Evolutionary conservation across 35 echinoderm and acorn worm genomes (phyloP).

Genomic region (Apostichopus parvimensis): DNA sequence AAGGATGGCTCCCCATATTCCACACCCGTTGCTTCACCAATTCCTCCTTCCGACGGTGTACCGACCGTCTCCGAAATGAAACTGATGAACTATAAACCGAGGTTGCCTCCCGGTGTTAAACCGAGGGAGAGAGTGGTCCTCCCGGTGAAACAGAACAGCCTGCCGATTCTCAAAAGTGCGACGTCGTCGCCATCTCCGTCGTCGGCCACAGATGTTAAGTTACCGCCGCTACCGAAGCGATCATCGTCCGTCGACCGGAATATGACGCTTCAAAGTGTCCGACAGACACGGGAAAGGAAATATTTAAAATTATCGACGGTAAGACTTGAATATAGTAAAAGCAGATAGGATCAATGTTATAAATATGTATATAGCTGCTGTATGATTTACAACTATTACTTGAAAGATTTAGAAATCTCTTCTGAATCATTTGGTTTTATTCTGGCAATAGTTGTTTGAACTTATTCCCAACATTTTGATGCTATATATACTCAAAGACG

Average conservation of each 20-base stretch:
- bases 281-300: constrained; percentile 20
- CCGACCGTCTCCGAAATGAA: constrained; percentile 44
- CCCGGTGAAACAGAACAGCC: constrained; percentile 22
- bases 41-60: constrained; percentile 35
- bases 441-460: too few species aligned
- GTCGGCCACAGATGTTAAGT: not conserved
- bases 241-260: constrained; percentile 26
- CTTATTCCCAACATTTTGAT: too few species aligned
- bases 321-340: constrained; percentile 41
- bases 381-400: too few species aligned
- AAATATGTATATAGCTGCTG: too few species aligned
- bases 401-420: too few species aligned
- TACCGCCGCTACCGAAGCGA: constrained; percentile 6
- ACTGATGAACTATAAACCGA: constrained; percentile 23
- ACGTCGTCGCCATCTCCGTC: not conserved
- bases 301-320: constrained; percentile 54
- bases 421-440: too few species aligned
- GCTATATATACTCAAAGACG: too few species aligned
- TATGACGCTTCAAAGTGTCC: not conserved
- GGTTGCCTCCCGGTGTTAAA: not conserved
- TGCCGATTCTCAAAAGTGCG: not conserved
- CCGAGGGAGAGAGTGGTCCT: not conserved
- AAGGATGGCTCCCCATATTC: not conserved
- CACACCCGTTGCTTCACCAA: constrained; percentile 3
- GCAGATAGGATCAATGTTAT: not conserved